Conservation (phyloP, 2,797 vertebrate species). For the Mormyrops attenuatus region DNA sequence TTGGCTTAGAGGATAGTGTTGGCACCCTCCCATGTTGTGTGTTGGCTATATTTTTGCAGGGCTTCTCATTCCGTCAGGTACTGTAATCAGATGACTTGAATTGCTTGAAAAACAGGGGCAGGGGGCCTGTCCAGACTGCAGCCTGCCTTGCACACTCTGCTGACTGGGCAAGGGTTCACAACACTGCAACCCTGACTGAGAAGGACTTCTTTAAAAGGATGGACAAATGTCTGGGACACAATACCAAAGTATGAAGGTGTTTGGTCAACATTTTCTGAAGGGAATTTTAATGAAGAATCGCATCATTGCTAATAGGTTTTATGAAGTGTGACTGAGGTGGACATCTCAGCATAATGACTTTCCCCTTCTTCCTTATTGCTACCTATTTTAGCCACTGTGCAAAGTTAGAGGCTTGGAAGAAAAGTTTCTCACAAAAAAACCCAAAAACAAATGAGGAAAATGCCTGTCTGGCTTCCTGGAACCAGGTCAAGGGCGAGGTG, state of each 20-base stretch:
- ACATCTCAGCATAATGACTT: constrained; percentile 39
- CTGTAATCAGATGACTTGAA: neutral
- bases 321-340: constrained; percentile 48
- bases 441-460: constrained; percentile 16
- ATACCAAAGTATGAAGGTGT: neutral
- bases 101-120: neutral
- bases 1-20: neutral
- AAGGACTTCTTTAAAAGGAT: constrained; percentile 37
- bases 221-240: constrained; percentile 43
- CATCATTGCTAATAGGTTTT: constrained; percentile 36
- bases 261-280: neutral
- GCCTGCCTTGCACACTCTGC: neutral
- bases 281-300: neutral
- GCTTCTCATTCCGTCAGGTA: neutral
- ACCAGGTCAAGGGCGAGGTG: neutral
- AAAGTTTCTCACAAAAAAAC: neutral
- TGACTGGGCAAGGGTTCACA: neutral
- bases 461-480: constrained; percentile 26
- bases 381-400: constrained; percentile 50
- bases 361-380: constrained; percentile 45
- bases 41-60: neutral
- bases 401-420: constrained; percentile 35
- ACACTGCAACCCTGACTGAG: neutral
- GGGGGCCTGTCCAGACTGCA: neutral
- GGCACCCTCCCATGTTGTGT: neutral